A percentile compares a stretch with the other conserved stretches of the same genome.
These are phyloP conservation scores for Poecilia gillii DNA, from an alignment of 2,797 vertebrate species.

Conservation along the genomic window DNA sequence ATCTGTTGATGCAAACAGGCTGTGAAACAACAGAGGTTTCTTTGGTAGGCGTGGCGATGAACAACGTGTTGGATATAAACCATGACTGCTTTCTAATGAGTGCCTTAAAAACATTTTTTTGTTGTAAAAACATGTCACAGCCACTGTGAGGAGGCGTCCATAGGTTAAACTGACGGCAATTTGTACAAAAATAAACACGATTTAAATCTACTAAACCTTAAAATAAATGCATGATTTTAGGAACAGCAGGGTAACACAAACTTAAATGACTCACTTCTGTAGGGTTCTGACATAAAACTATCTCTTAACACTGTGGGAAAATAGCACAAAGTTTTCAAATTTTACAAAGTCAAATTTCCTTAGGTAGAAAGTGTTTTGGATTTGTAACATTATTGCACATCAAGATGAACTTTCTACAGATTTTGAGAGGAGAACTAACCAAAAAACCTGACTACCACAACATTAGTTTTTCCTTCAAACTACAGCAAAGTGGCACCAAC, in stretches of 20 bases:
- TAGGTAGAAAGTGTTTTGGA: conserved; percentile 33
- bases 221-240: conserved; percentile 36
- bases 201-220: conserved; percentile 44
- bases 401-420: conserved; percentile 51
- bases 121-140: conserved; percentile 38
- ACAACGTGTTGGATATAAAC: conserved; percentile 53
- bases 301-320: conserved; percentile 39
- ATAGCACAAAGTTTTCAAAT: conserved; percentile 46
- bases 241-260: conserved; percentile 42
- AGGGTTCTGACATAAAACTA: conserved; percentile 31
- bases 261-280: conserved; percentile 33
- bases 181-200: conserved; percentile 55
- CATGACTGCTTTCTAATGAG: conserved; percentile 39
- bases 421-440: conserved; percentile 43
- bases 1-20: conserved; percentile 49
- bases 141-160: conserved; percentile 44
- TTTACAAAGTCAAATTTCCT: conserved; percentile 36
- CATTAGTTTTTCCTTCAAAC: conserved; percentile 41
- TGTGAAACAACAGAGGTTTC: conserved; percentile 67
- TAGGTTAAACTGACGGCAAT: conserved; percentile 29
- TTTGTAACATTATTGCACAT: conserved; percentile 68
- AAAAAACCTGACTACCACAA: conserved; percentile 58
- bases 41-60: conserved; percentile 72
- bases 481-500: conserved; percentile 50
- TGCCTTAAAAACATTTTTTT: conserved; percentile 34